A percentile compares a stretch with the other conserved stretches of the same genome.
phyloP scores from a whole-genome alignment of 2,113 vertebrate genomes.

The Elephas maximus region DNA sequence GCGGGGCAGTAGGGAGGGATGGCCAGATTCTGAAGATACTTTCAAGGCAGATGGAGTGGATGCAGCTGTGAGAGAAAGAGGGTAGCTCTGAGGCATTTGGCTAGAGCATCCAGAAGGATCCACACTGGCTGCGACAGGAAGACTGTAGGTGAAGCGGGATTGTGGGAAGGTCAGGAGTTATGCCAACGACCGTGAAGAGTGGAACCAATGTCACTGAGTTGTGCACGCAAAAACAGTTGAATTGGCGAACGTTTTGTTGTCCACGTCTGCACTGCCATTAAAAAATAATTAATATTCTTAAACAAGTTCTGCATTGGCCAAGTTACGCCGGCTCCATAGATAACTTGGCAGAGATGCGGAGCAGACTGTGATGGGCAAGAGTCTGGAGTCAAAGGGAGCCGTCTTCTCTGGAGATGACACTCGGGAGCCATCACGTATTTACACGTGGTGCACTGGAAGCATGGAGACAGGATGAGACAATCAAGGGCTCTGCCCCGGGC shows the following conservation, averaged over 20 bases:
- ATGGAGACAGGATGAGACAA: background rate
- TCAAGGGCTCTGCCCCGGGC: background rate
- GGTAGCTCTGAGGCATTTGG: background rate
- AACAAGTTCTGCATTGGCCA: background rate
- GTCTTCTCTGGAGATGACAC: too few relatives aligned
- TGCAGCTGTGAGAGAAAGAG: background rate
- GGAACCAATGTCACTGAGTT: background rate
- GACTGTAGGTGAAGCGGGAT: too few relatives aligned
- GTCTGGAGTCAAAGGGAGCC: background rate
- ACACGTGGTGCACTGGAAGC: background rate
- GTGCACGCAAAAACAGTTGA: background rate
- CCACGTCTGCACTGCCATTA: background rate
- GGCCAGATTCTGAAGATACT: background rate
- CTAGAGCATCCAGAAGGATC: background rate
- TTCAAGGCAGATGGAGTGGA: background rate
- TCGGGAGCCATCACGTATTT: too few relatives aligned
- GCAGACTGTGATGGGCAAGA: accelerated
- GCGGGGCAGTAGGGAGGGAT: too few relatives aligned
- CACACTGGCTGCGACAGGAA: background rate
- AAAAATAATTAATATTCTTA: background rate
- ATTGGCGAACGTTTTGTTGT: background rate
- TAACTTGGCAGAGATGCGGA: too few relatives aligned
- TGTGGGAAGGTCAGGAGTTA: background rate
- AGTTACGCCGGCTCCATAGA: background rate
- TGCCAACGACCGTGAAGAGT: too few relatives aligned